A percentile compares a stretch with the other conserved stretches of the same genome.
These are phyloP conservation scores for Eidolon dupreanum DNA, from an alignment of 2,797 vertebrate genomes.

Conservation along the genomic window DNA sequence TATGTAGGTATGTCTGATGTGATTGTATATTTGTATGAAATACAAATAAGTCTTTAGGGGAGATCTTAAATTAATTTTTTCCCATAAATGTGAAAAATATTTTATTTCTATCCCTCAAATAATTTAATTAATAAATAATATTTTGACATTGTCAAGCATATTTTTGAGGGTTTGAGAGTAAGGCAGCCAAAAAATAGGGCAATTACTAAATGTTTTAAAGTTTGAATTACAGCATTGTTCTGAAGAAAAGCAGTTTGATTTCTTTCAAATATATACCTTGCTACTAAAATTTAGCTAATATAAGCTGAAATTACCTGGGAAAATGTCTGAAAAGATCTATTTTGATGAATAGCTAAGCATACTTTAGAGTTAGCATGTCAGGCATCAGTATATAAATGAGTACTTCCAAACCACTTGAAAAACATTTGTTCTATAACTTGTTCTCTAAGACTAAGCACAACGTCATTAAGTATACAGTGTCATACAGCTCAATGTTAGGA, in stretches of 20 bases:
- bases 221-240: constrained; percentile 40
- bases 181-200: background rate
- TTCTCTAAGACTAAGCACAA: background rate
- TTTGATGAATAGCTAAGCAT: background rate
- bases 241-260: constrained; percentile 35
- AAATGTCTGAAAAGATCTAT: background rate
- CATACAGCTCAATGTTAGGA: background rate
- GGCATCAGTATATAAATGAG: background rate
- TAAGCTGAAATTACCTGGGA: constrained; percentile 14
- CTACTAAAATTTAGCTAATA: constrained; percentile 2
- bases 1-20: background rate
- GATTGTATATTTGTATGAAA: background rate
- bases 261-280: background rate
- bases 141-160: background rate
- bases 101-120: background rate
- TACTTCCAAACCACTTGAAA: background rate
- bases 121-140: background rate
- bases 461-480: background rate
- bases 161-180: background rate
- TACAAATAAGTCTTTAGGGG: background rate
- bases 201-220: background rate
- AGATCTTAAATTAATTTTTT: background rate
- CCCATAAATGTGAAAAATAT: background rate
- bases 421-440: background rate
- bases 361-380: background rate